Conservation (phyloP, 2,797 vertebrate species). For the Sebastes steindachneri region DNA sequence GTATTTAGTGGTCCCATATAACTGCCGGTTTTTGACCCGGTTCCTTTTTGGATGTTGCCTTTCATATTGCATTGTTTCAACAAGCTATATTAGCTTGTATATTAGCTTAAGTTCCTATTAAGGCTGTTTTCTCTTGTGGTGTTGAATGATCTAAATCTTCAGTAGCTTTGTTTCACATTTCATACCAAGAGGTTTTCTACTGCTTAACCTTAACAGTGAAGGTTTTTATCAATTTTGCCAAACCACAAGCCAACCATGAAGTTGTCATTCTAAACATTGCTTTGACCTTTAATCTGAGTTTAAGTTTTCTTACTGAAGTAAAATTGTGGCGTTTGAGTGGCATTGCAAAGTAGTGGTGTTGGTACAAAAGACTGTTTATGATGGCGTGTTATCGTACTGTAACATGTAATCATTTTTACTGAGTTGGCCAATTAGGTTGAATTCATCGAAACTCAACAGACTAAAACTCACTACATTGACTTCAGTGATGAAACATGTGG, state of each 20-base stretch:
- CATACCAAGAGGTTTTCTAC: background rate
- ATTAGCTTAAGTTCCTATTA: background rate
- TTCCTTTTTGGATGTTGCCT: background rate
- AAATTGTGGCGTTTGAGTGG: background rate
- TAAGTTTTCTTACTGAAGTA: background rate
- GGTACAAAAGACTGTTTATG: background rate
- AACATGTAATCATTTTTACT: background rate
- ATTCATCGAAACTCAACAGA: background rate
- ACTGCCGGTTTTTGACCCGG: background rate
- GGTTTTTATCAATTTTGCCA: background rate
- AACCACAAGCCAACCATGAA: conserved; percentile 17
- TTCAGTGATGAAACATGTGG: background rate
- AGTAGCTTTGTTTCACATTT: background rate
- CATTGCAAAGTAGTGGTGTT: background rate
- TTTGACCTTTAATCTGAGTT: conserved; percentile 20
- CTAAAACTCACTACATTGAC: background rate
- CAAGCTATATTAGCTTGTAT: background rate
- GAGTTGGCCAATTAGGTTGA: background rate
- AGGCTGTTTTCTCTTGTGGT: background rate
- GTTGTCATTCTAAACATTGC: conserved; percentile 7
- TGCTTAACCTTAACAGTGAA: conserved; percentile 12
- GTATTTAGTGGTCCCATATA: background rate
- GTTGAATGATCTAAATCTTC: background rate
- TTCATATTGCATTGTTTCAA: background rate
- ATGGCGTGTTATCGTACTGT: background rate